Base-by-base conservation (phyloP, 2,113 vertebrate genomes). In the Onychostruthus taczanowskii region DNA sequence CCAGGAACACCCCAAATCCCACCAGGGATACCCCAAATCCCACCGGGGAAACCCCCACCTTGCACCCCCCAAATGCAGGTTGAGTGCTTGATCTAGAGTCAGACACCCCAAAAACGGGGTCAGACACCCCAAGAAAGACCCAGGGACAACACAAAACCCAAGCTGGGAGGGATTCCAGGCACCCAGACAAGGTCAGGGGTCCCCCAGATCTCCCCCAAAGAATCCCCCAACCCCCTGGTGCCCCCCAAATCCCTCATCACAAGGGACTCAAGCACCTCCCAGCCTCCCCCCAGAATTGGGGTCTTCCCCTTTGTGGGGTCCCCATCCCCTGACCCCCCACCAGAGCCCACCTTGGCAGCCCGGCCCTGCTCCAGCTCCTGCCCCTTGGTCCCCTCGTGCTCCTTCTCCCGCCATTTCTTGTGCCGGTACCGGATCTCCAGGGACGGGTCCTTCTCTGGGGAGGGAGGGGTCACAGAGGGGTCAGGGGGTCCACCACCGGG, bases 51-150 rank as follows among this genome's bases (percentile, higher is more conserved):
- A 19, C 11, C 18, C 30, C 18, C 4, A 4, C 52, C 52, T 55
- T 2, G 4, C 30, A 55, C 7, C 20, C 18, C 1, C 18, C 30
- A 55, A 2, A 55, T 31, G 30, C 52, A 1, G 30, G 52, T 11
- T 7, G 7, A 55, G 52, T 2, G 17, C 30, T 55, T 13, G 30
- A 31, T 31, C 52, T 55, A 18, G 30, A 30, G 18, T 31, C 30
- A 33, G 12, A 5, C 1, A 78, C 14, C 18, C 23, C 39, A 9
- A n/a, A 74, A 56, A 30, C 1, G 4, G 27, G 13, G 27, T 16
- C 62, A 43, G 7, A 1, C 5, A 22, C 43, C 22, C 50, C 22
- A 33, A 43, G 43, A 72, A 12, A 5, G 33, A 15, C 10, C 26
- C 52, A 31, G 28, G 19, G 13, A 24, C 26, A 28, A 27, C 28